Evolutionary conservation across 1,140 invertebrate species (phyloP).

Genomic region (Copidosoma floridanum): DNA sequence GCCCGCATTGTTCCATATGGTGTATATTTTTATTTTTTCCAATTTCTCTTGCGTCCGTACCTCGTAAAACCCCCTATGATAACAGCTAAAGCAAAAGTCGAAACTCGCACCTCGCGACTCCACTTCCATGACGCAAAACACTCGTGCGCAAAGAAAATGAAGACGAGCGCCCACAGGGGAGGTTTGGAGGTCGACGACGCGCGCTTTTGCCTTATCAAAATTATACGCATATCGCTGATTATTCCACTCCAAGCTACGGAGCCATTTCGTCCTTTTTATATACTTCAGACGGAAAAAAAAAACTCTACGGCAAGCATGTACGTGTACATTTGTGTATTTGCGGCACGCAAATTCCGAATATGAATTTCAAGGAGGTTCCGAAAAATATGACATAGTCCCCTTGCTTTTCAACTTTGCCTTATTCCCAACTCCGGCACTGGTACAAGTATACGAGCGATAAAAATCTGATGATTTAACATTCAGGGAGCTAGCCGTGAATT

Average conservation of each 20-base stretch:
- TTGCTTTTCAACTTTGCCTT: background rate
- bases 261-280: too few relatives aligned
- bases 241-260: too few relatives aligned
- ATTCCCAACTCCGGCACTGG: background rate
- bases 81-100: slow-evolving; percentile 23
- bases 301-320: too few relatives aligned
- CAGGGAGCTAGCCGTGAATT: slow-evolving; percentile 11
- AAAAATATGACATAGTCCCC: background rate
- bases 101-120: slow-evolving; percentile 23
- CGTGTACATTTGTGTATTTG: too few relatives aligned
- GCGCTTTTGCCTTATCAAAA: too few relatives aligned
- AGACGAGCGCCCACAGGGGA: background rate
- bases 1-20: too few relatives aligned
- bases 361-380: background rate
- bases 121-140: too few relatives aligned
- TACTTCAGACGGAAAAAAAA: too few relatives aligned
- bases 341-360: slow-evolving; percentile 7
- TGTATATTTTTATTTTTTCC: too few relatives aligned
- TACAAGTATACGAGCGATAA: too few relatives aligned
- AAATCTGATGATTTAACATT: slow-evolving; percentile 12
- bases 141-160: background rate
- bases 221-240: too few relatives aligned
- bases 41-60: background rate
- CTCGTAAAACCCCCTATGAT: slow-evolving; percentile 1
- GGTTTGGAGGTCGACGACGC: background rate